Base-by-base conservation (phyloP, 92 coral and sea anemone genomes). In the Palythoa caribaeorum region DNA sequence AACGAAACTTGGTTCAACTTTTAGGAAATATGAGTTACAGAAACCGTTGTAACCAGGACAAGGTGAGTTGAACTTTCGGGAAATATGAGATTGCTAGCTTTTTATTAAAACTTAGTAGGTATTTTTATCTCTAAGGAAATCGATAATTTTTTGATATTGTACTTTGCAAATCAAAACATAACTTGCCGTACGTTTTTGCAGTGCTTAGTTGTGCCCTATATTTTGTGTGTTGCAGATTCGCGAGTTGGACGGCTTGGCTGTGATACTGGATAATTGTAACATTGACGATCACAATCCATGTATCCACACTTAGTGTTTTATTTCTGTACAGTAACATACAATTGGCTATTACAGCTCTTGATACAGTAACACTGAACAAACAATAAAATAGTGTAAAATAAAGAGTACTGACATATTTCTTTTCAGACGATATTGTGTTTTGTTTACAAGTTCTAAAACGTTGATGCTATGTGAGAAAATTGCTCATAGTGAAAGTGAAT, bases 201-300 rank as follows among this genome's bases (percentile, higher is more conserved):
- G 28, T 17, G 9, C 7, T 17, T 1, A 6, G 3, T 70, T 70
- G 40, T 59, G 65, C 65, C 19, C 1, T 14, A 59, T 44, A 44
- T 48, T 51, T 78, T 55, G 20, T 21, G 19, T 48, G 16, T 87
- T 54, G 40, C 77, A 97, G 99, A 93, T 95, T 57, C 97, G 98
- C 4, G 88, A 95, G 40, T 92, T 88, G 79, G 96, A 91, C 73
- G 95, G 96, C 10, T 91, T 97, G 76, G 94, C 98, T 9, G 75
- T 97, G 11, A 75, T 97, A 3, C 91, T 97, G 84, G 99, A 97
- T 86, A 98, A 95, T 84, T 97, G 99, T 38, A 97, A 94, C 86
- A 85, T 97, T 51, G 99, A 97, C 83, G 98, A 95, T 78, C 93
- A 95, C 72, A 97, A 97, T 79, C 99, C 99, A 21, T 97, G 99